Evolutionary conservation across 1,140 invertebrate species (phyloP).

Genomic region (Drosophila tsacasi): DNA sequence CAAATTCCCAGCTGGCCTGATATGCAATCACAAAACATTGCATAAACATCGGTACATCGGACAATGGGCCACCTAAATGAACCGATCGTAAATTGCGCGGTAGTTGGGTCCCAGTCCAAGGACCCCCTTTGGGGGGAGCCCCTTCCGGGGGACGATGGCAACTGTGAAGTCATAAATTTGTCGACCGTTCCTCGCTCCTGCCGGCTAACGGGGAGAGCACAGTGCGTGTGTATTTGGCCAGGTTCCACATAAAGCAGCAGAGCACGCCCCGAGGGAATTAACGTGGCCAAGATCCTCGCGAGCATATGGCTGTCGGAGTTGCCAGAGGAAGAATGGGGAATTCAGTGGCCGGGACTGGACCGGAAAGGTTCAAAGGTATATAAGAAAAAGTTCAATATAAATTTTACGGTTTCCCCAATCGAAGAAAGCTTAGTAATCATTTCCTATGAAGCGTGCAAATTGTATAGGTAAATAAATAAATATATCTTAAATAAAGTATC

Average conservation of each 20-base stretch:
- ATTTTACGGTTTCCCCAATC: background rate
- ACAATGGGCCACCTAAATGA: slow-evolving; percentile 80
- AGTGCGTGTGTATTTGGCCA: slow-evolving; percentile 34
- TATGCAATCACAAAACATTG: slow-evolving; percentile 76
- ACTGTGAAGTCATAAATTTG: slow-evolving; percentile 76
- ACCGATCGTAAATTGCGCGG: slow-evolving; percentile 72
- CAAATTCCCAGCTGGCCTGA: slow-evolving; percentile 74
- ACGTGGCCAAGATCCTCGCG: slow-evolving; percentile 48
- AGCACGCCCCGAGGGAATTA: slow-evolving; percentile 41
- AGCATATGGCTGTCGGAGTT: background rate
- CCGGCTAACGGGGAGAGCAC: slow-evolving; percentile 35
- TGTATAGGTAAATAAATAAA: too few species aligned
- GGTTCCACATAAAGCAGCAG: slow-evolving; percentile 31
- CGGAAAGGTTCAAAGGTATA: background rate
- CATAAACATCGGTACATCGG: slow-evolving; percentile 68
- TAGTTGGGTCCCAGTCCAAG: slow-evolving; percentile 64
- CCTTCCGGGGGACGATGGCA: slow-evolving; percentile 11
- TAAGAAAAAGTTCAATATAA: background rate
- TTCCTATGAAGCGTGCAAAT: too few species aligned
- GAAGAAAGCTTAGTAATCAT: too few species aligned
- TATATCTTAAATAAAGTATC: too few species aligned
- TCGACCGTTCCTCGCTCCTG: slow-evolving; percentile 27
- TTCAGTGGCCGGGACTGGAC: background rate
- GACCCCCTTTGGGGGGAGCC: slow-evolving; percentile 14
- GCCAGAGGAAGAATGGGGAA: background rate